These are phyloP conservation scores for Episyrphus balteatus DNA, from an alignment of 1,140 invertebrate genomes.

Conservation along the genomic window DNA sequence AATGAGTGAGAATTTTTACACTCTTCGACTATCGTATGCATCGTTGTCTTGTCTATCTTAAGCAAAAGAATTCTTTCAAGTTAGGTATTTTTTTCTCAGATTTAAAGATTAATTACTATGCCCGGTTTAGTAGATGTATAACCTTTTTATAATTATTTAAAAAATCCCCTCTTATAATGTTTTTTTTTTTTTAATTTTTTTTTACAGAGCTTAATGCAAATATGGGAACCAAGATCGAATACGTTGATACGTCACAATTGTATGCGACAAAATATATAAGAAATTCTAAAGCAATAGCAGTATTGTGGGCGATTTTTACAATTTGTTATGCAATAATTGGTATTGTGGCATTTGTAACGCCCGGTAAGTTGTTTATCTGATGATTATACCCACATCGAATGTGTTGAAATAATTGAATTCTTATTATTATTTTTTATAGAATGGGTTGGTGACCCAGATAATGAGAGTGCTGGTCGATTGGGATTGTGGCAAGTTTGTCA, in stretches of 20 bases:
- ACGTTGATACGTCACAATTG: constrained; percentile 77
- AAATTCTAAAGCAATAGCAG: constrained; percentile 92
- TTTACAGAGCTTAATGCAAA: constrained; percentile 12
- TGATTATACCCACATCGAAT: not conserved
- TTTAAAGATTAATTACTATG: too few relatives aligned
- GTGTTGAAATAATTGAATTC: not conserved
- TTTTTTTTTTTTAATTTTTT: too few relatives aligned
- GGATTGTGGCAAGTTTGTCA: constrained; percentile 83
- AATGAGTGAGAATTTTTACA: too few relatives aligned
- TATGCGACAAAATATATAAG: constrained; percentile 87
- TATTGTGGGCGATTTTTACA: constrained; percentile 93
- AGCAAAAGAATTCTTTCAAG: too few relatives aligned
- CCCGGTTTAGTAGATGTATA: too few relatives aligned
- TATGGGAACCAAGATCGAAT: constrained; percentile 84
- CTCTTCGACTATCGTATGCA: too few relatives aligned
- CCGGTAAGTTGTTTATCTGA: constrained; percentile 35
- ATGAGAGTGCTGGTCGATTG: constrained; percentile 79
- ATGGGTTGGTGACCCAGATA: constrained; percentile 77
- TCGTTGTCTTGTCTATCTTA: too few relatives aligned
- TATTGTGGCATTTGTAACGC: constrained; percentile 88
- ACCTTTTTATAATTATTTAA: too few relatives aligned
- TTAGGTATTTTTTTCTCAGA: too few relatives aligned
- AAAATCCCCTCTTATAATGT: too few relatives aligned
- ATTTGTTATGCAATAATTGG: constrained; percentile 94
- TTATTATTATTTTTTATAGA: constrained; percentile 40